A percentile compares a stretch with the other conserved stretches of the same genome.
Conservation (phyloP, 1,140 invertebrate genomes). For the Homalodisca vitripennis region DNA sequence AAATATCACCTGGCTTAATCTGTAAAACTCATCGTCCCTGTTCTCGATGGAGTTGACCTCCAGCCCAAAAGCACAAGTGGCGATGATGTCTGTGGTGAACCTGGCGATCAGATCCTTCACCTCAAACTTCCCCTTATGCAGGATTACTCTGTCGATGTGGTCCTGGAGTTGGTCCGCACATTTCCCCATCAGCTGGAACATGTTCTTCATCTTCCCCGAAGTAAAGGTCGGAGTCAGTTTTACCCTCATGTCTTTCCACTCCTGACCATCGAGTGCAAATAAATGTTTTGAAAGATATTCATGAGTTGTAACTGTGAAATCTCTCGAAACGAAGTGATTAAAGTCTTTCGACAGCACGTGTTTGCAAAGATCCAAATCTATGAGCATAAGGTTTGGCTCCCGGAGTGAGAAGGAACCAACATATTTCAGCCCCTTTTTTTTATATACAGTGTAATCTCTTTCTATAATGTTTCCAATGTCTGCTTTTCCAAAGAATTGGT, state of each 20-base stretch:
- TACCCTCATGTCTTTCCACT: slow-evolving; percentile 57
- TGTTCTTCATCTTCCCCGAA: slow-evolving; percentile 59
- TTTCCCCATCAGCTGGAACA: slow-evolving; percentile 53
- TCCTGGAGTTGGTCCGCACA: slow-evolving; percentile 40
- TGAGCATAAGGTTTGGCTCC: slow-evolving; percentile 1
- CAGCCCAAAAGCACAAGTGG: too few species aligned
- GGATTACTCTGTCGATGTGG: slow-evolving; percentile 7
- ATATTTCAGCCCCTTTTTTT: slow-evolving; percentile 8
- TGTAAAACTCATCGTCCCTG: too few species aligned
- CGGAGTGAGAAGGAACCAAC: not conserved
- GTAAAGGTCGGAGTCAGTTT: too few species aligned
- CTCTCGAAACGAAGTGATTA: slow-evolving; percentile 51
- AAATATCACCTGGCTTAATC: too few species aligned
- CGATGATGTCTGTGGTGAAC: too few species aligned
- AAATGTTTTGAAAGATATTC: slow-evolving; percentile 54
- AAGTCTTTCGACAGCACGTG: slow-evolving; percentile 56
- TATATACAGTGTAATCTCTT: not conserved
- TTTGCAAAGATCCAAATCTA: slow-evolving; percentile 49
- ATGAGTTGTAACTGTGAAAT: slow-evolving; percentile 49
- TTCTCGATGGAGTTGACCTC: too few species aligned
- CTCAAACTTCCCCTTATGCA: not conserved
- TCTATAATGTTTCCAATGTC: not conserved
- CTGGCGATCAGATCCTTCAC: too few species aligned
- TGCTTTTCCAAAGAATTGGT: not conserved
- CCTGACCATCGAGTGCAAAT: slow-evolving; percentile 51